These are phyloP conservation scores for Sakesphorus luctuosus DNA, from an alignment of 2,113 vertebrate species.

Conservation along the genomic window DNA sequence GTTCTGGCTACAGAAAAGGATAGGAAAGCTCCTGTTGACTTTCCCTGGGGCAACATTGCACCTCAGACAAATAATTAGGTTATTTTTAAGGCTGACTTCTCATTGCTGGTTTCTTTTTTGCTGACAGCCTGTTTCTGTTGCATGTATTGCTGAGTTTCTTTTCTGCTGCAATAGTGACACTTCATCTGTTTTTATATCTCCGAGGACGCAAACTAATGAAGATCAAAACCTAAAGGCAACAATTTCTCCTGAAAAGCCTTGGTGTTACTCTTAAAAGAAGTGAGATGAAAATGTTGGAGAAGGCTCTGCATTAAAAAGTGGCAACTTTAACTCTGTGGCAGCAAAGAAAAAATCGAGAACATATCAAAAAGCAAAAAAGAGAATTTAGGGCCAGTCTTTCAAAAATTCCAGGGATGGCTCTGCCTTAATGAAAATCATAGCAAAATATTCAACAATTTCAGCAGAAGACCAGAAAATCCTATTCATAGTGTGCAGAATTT, in stretches of 20 bases:
- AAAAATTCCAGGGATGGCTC: background rate
- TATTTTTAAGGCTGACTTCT: slow-evolving; percentile 26
- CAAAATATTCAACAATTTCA: background rate
- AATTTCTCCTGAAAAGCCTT: background rate
- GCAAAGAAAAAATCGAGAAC: background rate
- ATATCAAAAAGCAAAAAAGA: background rate
- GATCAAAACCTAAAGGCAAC: background rate
- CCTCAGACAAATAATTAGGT: background rate
- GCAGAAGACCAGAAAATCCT: background rate
- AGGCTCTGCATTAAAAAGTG: background rate
- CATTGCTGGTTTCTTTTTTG: background rate
- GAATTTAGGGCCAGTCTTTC: background rate
- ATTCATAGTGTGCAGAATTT: background rate
- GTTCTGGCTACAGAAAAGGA: background rate
- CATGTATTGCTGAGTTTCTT: background rate
- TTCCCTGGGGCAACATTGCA: background rate
- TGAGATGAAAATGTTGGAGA: background rate
- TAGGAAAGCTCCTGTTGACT: background rate
- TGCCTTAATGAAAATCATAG: background rate
- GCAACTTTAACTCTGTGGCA: background rate
- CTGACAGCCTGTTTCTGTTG: background rate
- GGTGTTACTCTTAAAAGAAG: background rate
- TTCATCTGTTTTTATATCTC: background rate
- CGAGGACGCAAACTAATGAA: background rate
- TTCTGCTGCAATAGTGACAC: background rate